Conservation (phyloP, 2,797 vertebrate genomes). For the Podargus strigoides region DNA sequence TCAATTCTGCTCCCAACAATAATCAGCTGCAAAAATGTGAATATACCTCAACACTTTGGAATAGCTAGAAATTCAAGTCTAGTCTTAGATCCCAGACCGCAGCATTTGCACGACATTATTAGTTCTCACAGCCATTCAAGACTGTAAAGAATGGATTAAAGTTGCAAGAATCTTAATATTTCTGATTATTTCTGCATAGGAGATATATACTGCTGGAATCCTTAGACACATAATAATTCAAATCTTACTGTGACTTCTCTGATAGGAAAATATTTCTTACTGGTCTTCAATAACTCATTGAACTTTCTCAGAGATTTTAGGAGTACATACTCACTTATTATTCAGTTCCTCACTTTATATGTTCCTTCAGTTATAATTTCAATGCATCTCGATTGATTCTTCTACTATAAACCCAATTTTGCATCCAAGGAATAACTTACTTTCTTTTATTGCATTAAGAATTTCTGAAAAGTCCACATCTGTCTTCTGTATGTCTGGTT, state of each 20-base stretch:
- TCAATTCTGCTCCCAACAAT: neutral
- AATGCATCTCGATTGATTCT: neutral
- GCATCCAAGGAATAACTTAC: constrained; percentile 72
- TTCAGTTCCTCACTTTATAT: neutral
- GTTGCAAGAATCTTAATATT: neutral
- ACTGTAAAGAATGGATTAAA: neutral
- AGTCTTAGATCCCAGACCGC: neutral
- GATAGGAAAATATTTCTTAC: neutral
- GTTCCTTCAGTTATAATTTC: neutral
- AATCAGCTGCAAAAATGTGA: neutral
- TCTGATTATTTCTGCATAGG: neutral
- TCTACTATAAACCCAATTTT: neutral
- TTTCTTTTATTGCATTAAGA: constrained; percentile 82
- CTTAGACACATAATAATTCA: neutral
- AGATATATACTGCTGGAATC: neutral
- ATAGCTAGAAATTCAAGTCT: neutral
- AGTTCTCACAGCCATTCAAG: neutral
- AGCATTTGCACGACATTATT: neutral
- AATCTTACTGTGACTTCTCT: neutral
- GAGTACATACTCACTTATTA: neutral
- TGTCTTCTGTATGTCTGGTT: constrained; percentile 72
- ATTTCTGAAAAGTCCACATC: constrained; percentile 81
- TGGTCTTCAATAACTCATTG: neutral
- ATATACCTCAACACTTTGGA: neutral
- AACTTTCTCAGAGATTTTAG: neutral